These are phyloP conservation scores for Cladorhizidae sp. DNA, from an alignment of 37 sponge, comb jelly and placozoan genomes.

Conservation along the genomic window DNA sequence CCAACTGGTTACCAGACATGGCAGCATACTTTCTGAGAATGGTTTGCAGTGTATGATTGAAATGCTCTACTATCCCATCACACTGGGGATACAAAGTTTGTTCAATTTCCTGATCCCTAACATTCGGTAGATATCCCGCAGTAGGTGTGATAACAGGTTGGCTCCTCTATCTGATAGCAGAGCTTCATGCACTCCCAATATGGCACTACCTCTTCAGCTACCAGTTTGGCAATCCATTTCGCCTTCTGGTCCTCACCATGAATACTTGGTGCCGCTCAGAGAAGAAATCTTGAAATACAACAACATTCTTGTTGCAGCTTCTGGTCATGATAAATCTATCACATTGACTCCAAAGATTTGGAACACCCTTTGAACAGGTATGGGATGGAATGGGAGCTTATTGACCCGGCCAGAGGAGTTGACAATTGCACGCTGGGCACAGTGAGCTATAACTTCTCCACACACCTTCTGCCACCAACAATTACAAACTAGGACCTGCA, in stretches of 20 bases:
- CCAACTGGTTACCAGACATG: constrained; percentile 41
- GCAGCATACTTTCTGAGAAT: constrained; percentile 30
- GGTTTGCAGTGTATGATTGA: constrained; percentile 41
- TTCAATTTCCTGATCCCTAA: too few species aligned
- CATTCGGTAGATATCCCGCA: constrained; percentile 33
- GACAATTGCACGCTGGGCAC: constrained; percentile 46
- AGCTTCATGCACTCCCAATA: constrained; percentile 55
- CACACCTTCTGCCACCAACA: constrained; percentile 74
- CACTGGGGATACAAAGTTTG: too few species aligned
- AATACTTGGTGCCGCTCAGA: too few species aligned
- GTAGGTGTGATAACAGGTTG: constrained; percentile 52
- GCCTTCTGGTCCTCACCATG: too few species aligned
- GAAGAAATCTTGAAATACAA: too few species aligned
- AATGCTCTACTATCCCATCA: too few species aligned
- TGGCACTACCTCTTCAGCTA: too few species aligned
- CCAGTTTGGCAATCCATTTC: constrained; percentile 8
- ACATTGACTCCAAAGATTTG: not conserved
- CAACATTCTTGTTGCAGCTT: too few species aligned
- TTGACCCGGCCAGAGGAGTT: not conserved
- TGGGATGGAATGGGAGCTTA: constrained; percentile 58
- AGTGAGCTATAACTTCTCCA: constrained; percentile 27
- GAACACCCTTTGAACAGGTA: constrained; percentile 17
- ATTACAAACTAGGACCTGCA: not conserved
- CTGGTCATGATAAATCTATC: constrained; percentile 9
- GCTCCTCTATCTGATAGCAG: constrained; percentile 56